Base-by-base conservation (phyloP, 2,113 vertebrate genomes). In the Centropristis striata region DNA sequence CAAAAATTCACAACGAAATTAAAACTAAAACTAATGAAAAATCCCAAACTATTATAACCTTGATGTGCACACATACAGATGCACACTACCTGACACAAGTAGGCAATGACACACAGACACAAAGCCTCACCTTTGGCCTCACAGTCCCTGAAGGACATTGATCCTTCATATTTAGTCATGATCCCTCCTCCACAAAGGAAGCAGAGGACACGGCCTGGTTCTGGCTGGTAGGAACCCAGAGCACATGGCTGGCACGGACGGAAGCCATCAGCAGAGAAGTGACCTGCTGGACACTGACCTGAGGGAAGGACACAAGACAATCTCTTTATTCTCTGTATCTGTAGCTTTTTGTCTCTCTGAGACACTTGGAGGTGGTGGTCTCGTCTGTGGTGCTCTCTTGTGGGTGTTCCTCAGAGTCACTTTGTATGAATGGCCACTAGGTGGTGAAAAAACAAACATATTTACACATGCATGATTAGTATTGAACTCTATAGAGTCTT, bases 231-330 rank as follows among this genome's bases (percentile, higher is more conserved):
- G 0, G 92, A 95, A 63, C 98, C 98, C 57, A 96, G 49, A 0
- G 94, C 89, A 83, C 98, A 99, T 11, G 89, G 80, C 88, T 94
- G 94, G 65, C 98, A 99, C 2, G 97, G 98, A 55, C 94, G 95
- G 86, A 99, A 99, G 2, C 98, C 98, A 1, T 98, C 96, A 0
- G 88, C 32, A 4, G 98, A 99, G 85, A 94, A 98, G 58, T 95
- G 96, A 57, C 98, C 98, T 2, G 96, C 94, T 23, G 95, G 92
- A 92, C 98, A 99, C 91, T 99, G 97, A 76, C 98, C 98, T 99
- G 89, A 93, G 54, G 74, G 10, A 53, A 16, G 36, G 59, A 87
- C 1, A 39, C 12, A 11, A 28, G 5, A 65, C 57, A 32, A 37
- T 2, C 1, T 6, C 0, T 32, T 32, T 32, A 4, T 32, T 32